Percentiles rank a stretch among this genome's conserved stretches.
Evolutionary conservation across 2,797 vertebrate species (phyloP).

Genomic region (Muscicapa comitata): DNA sequence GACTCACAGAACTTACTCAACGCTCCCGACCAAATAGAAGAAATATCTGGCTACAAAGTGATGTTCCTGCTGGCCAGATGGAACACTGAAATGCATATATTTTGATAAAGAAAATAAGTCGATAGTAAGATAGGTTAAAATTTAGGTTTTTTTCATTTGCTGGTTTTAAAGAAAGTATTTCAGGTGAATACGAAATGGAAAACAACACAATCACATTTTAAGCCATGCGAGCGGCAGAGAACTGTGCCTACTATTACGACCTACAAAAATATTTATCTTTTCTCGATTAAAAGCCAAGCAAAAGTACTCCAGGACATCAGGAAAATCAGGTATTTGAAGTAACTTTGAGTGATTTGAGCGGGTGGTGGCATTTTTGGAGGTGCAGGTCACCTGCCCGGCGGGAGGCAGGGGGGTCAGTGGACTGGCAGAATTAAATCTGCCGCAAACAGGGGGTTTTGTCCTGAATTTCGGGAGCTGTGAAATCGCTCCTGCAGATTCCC

Average conservation of each 20-base stretch:
- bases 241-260: neutral
- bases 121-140: neutral
- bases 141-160: neutral
- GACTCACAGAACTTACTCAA: neutral
- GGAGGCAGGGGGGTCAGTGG: neutral
- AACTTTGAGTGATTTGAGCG: neutral
- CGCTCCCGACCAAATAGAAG: neutral
- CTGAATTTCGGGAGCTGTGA: neutral
- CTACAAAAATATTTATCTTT: neutral
- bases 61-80: neutral
- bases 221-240: neutral
- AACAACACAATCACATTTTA: neutral
- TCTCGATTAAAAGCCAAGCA: neutral
- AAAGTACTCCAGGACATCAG: neutral
- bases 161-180: neutral
- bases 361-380: neutral
- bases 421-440: neutral
- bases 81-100: neutral
- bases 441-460: slow-evolving; percentile 51
- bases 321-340: neutral
- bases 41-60: neutral
- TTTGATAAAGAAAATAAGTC: neutral
- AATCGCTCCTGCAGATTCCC: slow-evolving; percentile 80
- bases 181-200: neutral
- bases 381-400: neutral